Conservation (phyloP, 2,113 vertebrate genomes). For the Antigone vipio region DNA sequence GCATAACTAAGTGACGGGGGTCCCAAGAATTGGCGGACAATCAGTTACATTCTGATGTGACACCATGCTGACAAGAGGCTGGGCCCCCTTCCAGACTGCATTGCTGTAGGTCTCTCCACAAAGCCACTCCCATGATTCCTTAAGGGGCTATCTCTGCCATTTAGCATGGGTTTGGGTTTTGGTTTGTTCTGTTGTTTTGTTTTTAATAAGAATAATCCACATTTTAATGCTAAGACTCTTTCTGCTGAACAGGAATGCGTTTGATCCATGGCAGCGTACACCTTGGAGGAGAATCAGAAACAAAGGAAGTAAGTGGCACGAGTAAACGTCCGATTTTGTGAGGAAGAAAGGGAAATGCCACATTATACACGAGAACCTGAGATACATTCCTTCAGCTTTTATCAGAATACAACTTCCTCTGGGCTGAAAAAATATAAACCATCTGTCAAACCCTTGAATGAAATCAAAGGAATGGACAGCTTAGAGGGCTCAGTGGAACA, state of each 20-base stretch:
- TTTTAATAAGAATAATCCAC: conserved; percentile 1
- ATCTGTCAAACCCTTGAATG: conserved; percentile 49
- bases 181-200: not conserved
- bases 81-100: conserved; percentile 71
- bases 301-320: not conserved
- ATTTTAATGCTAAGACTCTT: conserved; percentile 7
- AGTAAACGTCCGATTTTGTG: not conserved
- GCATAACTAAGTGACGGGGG: conserved; percentile 71
- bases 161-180: not conserved
- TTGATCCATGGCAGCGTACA: not conserved
- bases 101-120: conserved; percentile 78
- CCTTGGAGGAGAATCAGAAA: conserved; percentile 15
- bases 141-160: conserved; percentile 57
- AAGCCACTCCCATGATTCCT: conserved; percentile 69
- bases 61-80: conserved; percentile 74
- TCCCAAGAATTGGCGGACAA: conserved; percentile 71
- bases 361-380: conserved; percentile 22
- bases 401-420: conserved; percentile 33
- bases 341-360: conserved; percentile 26
- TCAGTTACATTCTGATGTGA: conserved; percentile 75
- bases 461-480: conserved; percentile 34
- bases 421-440: conserved; percentile 40
- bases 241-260: not conserved
- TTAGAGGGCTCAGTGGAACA: conserved; percentile 41
- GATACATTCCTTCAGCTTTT: conserved; percentile 40